Evolutionary conservation across 2,797 vertebrate genomes (phyloP).

Genomic region (Psittacula derbiana): DNA sequence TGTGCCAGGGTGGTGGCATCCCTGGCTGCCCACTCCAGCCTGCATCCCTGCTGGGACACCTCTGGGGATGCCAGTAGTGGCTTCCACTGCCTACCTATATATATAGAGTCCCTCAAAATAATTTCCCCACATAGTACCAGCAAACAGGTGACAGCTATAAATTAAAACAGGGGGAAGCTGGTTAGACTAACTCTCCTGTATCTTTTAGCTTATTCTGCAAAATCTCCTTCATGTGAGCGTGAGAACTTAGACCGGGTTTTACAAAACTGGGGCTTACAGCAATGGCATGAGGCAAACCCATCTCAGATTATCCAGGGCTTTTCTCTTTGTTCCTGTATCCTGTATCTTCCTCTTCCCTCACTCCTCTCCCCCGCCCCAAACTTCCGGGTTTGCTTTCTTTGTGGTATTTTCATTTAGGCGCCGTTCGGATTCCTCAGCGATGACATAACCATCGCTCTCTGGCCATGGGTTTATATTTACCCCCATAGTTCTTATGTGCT

Average conservation of each 20-base stretch:
- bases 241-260: not conserved
- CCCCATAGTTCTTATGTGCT: not conserved
- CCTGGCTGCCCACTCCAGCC: not conserved
- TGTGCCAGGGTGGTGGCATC: not conserved
- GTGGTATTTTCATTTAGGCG: not conserved
- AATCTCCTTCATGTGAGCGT: accelerated
- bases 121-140: accelerated
- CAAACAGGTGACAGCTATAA: not conserved
- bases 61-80: not conserved
- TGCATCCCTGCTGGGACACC: accelerated
- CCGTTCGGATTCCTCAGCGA: conserved; percentile 35
- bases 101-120: not conserved
- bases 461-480: conserved; percentile 34
- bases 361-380: not conserved
- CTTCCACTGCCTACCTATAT: accelerated
- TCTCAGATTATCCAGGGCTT: not conserved
- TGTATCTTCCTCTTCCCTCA: not conserved
- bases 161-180: not conserved
- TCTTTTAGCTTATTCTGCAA: not conserved
- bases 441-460: conserved; percentile 31
- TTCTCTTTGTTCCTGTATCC: not conserved
- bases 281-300: not conserved
- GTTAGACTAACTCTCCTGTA: not conserved
- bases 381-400: not conserved
- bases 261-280: not conserved